These are phyloP conservation scores for Glaucomys volans DNA, from an alignment of 2,113 vertebrate species.

Conservation along the genomic window DNA sequence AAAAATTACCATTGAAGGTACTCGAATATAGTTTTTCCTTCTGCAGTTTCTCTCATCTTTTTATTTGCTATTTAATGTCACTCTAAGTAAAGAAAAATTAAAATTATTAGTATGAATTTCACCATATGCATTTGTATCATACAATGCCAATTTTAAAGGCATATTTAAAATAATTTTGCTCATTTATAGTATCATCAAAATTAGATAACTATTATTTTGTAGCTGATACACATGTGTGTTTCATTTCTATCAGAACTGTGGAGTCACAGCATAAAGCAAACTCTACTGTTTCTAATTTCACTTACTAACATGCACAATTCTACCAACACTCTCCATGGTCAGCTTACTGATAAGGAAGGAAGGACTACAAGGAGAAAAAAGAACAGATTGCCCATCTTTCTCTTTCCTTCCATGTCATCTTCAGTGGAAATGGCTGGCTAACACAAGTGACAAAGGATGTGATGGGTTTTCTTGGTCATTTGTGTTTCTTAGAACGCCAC, in stretches of 20 bases:
- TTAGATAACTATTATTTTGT: not conserved
- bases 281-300: not conserved
- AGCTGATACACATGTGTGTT: not conserved
- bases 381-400: not conserved
- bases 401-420: not conserved
- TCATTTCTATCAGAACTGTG: not conserved
- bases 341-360: not conserved
- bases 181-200: not conserved
- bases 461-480: not conserved
- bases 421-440: not conserved
- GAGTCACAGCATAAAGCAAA: not conserved
- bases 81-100: slow-evolving; percentile 17
- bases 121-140: not conserved
- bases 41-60: not conserved
- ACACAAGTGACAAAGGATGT: not conserved
- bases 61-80: slow-evolving; percentile 29
- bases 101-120: slow-evolving; percentile 1
- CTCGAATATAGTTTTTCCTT: not conserved
- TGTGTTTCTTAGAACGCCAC: not conserved
- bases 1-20: not conserved
- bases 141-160: not conserved
- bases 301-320: not conserved
- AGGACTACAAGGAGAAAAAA: not conserved
- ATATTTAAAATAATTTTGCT: slow-evolving; percentile 48
- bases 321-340: not conserved